Conservation (phyloP, 2,113 vertebrate genomes). For the Galbula dea region DNA sequence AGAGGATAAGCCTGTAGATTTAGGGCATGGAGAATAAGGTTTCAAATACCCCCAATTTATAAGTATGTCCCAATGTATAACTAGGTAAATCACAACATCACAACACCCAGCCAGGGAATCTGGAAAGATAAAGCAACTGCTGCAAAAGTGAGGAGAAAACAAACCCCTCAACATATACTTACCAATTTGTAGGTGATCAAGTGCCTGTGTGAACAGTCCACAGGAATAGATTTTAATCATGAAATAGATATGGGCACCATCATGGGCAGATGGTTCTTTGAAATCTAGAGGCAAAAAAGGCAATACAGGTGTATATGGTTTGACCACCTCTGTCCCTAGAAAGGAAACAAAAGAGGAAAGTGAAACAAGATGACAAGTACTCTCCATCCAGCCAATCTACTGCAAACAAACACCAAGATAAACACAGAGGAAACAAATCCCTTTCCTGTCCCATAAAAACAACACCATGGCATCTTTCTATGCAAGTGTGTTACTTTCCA, state of each 20-base stretch:
- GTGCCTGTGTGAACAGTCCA: slow-evolving; percentile 83
- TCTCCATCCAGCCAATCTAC: neutral
- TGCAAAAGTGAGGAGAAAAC: neutral
- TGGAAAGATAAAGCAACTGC: neutral
- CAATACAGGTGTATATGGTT: slow-evolving; percentile 90
- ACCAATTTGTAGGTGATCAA: slow-evolving; percentile 85
- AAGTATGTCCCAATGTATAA: accelerated
- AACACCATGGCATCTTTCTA: neutral
- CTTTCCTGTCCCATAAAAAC: neutral
- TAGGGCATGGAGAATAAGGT: neutral
- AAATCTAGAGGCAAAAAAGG: slow-evolving; percentile 70
- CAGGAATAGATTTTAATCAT: slow-evolving; percentile 92
- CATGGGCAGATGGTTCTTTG: slow-evolving; percentile 48
- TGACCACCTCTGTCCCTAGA: slow-evolving; percentile 84
- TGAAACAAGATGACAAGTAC: neutral
- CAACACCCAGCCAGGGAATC: neutral
- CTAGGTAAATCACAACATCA: neutral
- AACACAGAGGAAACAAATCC: neutral
- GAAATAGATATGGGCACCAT: slow-evolving; percentile 79
- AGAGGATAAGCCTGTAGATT: neutral
- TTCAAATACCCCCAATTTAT: neutral
- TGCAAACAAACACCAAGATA: neutral
- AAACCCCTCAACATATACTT: neutral
- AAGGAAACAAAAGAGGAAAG: neutral
- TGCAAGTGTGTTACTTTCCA: neutral